A percentile compares a stretch with the other conserved stretches of the same genome.
Conservation (phyloP, 1,140 invertebrate species). For the Venturia canescens region DNA sequence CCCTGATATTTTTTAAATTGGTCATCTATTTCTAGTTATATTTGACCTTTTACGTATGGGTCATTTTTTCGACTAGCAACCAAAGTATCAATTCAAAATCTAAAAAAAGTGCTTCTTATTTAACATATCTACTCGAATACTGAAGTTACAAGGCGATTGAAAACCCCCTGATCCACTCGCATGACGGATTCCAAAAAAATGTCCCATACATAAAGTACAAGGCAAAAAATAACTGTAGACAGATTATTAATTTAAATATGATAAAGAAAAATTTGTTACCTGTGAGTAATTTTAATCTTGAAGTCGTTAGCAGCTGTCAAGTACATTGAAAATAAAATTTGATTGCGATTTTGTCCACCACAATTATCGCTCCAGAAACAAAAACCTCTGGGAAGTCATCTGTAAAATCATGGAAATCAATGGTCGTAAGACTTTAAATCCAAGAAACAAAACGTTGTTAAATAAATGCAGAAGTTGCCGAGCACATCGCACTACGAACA, state of each 20-base stretch:
- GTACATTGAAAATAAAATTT: conserved; percentile 21
- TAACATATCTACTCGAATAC: background rate
- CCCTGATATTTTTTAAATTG: too few species aligned
- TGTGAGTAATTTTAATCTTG: conserved; percentile 7
- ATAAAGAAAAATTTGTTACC: background rate
- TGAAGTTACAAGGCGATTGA: conserved; percentile 8
- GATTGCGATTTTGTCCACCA: conserved; percentile 13
- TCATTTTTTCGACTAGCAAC: background rate
- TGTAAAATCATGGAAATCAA: too few species aligned
- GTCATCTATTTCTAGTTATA: background rate
- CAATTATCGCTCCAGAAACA: conserved; percentile 17
- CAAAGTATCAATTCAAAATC: background rate
- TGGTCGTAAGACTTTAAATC: too few species aligned
- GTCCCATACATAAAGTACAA: conserved; percentile 2
- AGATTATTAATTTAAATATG: background rate
- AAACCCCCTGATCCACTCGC: background rate
- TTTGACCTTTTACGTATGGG: background rate
- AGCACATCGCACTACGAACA: too few species aligned
- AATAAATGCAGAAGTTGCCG: too few species aligned
- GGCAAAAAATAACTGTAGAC: background rate
- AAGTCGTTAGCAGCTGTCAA: conserved; percentile 5
- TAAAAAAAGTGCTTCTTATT: background rate
- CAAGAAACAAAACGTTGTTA: too few species aligned
- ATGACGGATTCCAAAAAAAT: background rate
- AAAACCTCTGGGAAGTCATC: too few species aligned